Percentiles rank a stretch among this genome's conserved stretches.
Evolutionary conservation across 2,888 invertebrate species (phyloP).

Genomic region (Callyntrura sp.): DNA sequence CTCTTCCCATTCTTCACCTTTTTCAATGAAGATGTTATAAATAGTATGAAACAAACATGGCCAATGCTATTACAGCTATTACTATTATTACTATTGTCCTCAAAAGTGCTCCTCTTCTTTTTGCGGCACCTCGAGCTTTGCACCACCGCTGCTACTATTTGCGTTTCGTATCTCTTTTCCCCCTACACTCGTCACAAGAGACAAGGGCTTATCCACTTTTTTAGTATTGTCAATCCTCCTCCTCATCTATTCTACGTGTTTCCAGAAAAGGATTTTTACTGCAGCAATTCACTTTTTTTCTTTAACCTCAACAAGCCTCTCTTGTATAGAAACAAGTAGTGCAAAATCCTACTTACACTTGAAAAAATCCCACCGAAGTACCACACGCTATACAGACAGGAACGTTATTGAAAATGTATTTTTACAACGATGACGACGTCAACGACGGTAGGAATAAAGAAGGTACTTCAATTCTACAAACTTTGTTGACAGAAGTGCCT

Average conservation of each 20-base stretch:
- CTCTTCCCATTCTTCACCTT: not conserved
- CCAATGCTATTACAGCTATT: not conserved
- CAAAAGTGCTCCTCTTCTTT: not conserved
- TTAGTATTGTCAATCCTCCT: conserved; percentile 13
- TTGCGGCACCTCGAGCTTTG: not conserved
- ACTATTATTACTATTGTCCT: conserved; percentile 4
- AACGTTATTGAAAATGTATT: conserved; percentile 18
- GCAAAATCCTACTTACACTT: not conserved
- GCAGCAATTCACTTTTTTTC: conserved; percentile 4
- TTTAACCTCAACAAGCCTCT: not conserved
- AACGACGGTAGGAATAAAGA: not conserved
- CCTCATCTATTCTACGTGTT: not conserved
- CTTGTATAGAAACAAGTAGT: conserved; percentile 14
- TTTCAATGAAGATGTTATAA: not conserved
- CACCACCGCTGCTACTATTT: not conserved
- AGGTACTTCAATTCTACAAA: conserved; percentile 19
- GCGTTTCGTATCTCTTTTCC: not conserved
- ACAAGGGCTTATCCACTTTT: conserved; percentile 10
- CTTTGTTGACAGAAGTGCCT: conserved; percentile 20
- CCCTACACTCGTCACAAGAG: too few species aligned
- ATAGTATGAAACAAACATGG: too few species aligned
- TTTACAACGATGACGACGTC: not conserved
- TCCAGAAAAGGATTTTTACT: conserved; percentile 15
- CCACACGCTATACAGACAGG: not conserved
- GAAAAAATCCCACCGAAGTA: not conserved